These are phyloP conservation scores for Teleiodes luculella DNA, from an alignment of 2,888 invertebrate species.

Conservation along the genomic window DNA sequence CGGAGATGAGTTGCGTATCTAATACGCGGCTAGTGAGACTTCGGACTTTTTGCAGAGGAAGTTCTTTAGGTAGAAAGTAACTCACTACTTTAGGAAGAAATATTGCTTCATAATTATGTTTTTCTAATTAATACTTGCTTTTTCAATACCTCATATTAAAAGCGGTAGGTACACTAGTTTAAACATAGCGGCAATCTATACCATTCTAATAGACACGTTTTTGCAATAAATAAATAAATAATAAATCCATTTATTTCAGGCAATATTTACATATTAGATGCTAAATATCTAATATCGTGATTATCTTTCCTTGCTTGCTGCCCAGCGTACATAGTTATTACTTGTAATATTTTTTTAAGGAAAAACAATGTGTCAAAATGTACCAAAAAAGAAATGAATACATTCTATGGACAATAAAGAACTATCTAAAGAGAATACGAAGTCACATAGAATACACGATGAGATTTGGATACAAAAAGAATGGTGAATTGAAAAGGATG, in stretches of 20 bases:
- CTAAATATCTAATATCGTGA: too few species aligned
- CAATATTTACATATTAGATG: too few species aligned
- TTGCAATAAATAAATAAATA: too few species aligned
- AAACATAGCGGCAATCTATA: too few species aligned
- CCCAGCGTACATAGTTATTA: too few species aligned
- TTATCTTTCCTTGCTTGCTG: too few species aligned
- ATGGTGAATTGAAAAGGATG: too few species aligned
- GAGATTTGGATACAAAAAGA: constrained; percentile 7
- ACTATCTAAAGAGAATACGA: constrained; percentile 5
- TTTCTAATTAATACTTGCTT: neutral
- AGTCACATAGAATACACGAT: constrained; percentile 10
- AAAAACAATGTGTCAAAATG: neutral
- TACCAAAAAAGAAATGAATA: neutral
- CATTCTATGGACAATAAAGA: neutral
- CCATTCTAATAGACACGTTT: too few species aligned
- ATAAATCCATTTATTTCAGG: too few species aligned
- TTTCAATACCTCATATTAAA: too few species aligned
- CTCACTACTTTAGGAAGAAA: neutral
- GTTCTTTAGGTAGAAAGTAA: neutral
- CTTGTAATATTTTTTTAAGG: too few species aligned
- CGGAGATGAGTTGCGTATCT: constrained; percentile 65
- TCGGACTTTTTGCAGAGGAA: neutral
- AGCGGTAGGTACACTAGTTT: too few species aligned
- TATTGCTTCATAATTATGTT: neutral
- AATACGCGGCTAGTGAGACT: constrained; percentile 8